Evolutionary conservation across 2,888 invertebrate species (phyloP), one percentile per base, ranked within the genome.

Genomic region (Heliconius sara): DNA sequence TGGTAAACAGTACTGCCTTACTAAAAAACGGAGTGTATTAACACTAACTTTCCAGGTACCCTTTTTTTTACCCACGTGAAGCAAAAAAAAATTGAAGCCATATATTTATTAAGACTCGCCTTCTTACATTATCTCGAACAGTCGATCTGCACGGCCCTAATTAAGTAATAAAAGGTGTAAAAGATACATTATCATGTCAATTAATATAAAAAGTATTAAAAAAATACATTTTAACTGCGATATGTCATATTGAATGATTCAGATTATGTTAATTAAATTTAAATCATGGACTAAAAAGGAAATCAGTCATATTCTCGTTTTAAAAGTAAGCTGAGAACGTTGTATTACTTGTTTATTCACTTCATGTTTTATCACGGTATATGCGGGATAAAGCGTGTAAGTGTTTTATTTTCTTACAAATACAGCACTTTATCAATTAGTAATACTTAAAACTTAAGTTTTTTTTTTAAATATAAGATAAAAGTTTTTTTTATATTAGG

Each of bases 111-210:
- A 25, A n/a, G 10, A 63, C 13, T 65, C 6, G 16, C 65, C 16
- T 65, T 70, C 70, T 43, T 16, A 43, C 13, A 10, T 71, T 52
- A 71, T 60, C 72, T 52, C 34, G 0, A 10, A n/a, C 30, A 57
- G 22, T 34, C 16, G 22, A 7, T n/a, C 34, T 57, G 7, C 13
- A 60, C 19, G 57, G n/a, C 13, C 30, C 30, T 57, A 73, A 73
- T 73, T 57, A 73, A 73, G 57, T 73, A 73, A 73, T 57, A 57
- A 57, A 34, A 57, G 13, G 52, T 60, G 52, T 73, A 73, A 73
- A 60, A 73, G 72, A 73, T 73, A 73, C n/a, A 12, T 52, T 73
- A 52, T 73, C 52, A n/a, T 34, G 72, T 73, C 72, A 22, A 57
- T 73, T 25, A 43, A 39, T 68, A 43, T 13, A 68, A 68, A 43